phyloP scores from a whole-genome alignment of 2,888 invertebrate genomes.

The Tholera decimalis region DNA sequence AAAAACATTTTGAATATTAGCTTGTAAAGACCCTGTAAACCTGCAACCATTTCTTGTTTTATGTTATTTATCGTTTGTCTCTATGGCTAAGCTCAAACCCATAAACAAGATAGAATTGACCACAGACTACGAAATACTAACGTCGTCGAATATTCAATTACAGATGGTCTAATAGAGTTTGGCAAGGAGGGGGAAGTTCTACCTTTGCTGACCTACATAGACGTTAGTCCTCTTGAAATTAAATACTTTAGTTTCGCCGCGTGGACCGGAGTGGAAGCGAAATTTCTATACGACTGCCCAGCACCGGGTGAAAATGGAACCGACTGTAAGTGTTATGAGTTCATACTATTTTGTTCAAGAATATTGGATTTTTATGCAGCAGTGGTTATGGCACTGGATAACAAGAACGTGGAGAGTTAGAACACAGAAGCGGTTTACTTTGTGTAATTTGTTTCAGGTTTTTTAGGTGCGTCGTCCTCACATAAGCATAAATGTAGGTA shows the following conservation, averaged over 20 bases:
- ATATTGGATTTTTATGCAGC: neutral
- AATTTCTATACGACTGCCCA: constrained; percentile 93
- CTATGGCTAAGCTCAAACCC: neutral
- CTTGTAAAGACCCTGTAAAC: too few species aligned
- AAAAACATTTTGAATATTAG: too few species aligned
- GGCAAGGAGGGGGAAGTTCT: constrained; percentile 92
- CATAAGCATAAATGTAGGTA: too few species aligned
- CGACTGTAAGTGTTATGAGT: constrained; percentile 71
- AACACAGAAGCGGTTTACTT: too few species aligned
- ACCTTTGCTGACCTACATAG: constrained; percentile 92
- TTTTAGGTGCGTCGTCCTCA: too few species aligned
- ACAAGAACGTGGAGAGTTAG: too few species aligned
- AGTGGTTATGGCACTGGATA: neutral
- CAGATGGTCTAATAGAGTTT: constrained; percentile 92
- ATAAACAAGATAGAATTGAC: constrained; percentile 2
- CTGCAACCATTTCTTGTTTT: too few species aligned
- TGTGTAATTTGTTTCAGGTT: too few species aligned
- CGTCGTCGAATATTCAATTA: constrained; percentile 50
- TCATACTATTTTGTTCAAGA: neutral
- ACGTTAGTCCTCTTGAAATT: constrained; percentile 91
- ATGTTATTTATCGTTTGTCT: too few species aligned
- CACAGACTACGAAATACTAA: constrained; percentile 9
- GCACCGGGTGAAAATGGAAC: constrained; percentile 72
- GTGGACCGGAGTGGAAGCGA: constrained; percentile 93
- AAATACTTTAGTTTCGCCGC: constrained; percentile 93